Evolutionary conservation across 2,113 vertebrate species (phyloP), one percentile per base, ranked within the genome.

Genomic region (Tringa solitaria): DNA sequence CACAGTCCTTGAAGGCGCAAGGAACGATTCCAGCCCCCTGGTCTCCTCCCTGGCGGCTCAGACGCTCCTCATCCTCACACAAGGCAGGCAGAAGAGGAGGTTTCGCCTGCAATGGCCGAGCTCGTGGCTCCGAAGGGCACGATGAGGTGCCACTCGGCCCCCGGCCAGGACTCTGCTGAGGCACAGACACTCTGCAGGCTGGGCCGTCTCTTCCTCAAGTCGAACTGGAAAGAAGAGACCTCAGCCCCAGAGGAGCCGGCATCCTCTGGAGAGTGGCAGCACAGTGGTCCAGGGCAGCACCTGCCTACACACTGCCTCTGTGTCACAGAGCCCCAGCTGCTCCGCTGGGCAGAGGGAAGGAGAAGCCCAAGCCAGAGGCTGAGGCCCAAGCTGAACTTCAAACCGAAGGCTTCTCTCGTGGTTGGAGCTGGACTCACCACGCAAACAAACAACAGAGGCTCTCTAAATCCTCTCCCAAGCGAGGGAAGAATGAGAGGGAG

Each of bases 1-100:
- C 3, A 1, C 33, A 91, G 68, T 67, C 28, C 53, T 91, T 41
- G 20, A 54, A 20, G 21, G 3, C 1, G 1, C n/a, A 16, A 10
- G 1, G 22, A 10, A 15, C 20, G 83, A 74, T 0, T 0, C 4
- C 32, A 65, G 43, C 27, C 14, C 12, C 18, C 1, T 11, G 12
- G 53, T 74, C 23, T 50, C 32, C 18, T 85, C 45, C 37, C 26
- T 60, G 67, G 53, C 24, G 1, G 12, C 7, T 14, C 74, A 60
- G 39, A 39, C 22, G 0, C 0, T 16, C 27, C 10, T 30, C 20
- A n/a, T 67, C 45, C 51, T 85, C 3, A 1, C 3, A 33, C 3
- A 2, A 45, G 1, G 4, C 45, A 50, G 8, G 35, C 15, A 1
- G 4, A 56, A 3, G 19, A 6, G 1, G 0, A 57, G 43, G 41